Base-by-base conservation (phyloP, 2,888 invertebrate species). In the Hydroisotoma schaefferi region DNA sequence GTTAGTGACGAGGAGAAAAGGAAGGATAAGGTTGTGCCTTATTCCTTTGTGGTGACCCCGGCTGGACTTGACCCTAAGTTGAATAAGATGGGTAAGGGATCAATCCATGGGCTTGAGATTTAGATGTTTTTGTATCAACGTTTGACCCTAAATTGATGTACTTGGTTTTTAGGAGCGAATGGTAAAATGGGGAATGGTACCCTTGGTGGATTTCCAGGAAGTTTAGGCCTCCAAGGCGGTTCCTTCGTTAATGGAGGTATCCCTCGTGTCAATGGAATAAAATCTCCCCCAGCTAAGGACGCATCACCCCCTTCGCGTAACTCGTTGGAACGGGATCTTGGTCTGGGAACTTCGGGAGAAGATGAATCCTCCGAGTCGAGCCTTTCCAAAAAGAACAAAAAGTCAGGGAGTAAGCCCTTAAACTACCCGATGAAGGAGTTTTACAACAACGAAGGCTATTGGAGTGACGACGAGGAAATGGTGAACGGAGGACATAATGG, bases 301-400 rank as follows among this genome's bases (percentile, higher is more conserved):
- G 59, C 69, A 2, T 64, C 65, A 1, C 70, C 70, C 1, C 70
- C 68, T 5, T 68, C 68, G 0, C 46, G 71, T 18, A 68, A 68
- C 52, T 65, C 65, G 47, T 54, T 70, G 18, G 78, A 79, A 48
- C 88, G 88, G 76, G 90, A 90, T 76, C 78, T 87, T 55, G 90
- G 90, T 0, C 80, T 90, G 49, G 90, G 90, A 26, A 90, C 90
- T 1, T 89, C 89, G 0, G 88, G 88, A 15, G 90, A 90, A 61
- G 76, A 76, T 74, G 89, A 90, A 72, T 88, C 88, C 0, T 88
- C 88, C 66, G 88, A 90, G 76, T 86, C 86, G 68, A 87, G 87
- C 70, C 86, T 87, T 0, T 87, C 86, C 73, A 85, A 85, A 73
- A 74, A 73, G 59, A 69, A 71, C 48, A 68, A 67, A 20, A 59